Base-by-base conservation (phyloP, 2,888 invertebrate species). In the Lasioglossum lativentre region DNA sequence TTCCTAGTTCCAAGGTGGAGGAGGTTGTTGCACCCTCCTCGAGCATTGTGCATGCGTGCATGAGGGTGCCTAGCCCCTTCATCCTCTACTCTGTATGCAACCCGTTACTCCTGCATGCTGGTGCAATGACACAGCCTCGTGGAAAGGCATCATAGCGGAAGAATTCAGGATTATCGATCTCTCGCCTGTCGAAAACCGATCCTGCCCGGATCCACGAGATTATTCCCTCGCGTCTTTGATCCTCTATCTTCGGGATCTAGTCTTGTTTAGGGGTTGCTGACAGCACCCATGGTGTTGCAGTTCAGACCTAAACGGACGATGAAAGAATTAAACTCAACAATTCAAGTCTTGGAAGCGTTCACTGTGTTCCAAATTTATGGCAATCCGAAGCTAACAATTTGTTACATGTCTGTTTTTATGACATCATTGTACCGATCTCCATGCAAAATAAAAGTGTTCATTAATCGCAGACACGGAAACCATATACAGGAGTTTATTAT, bases 1-100 rank as follows among this genome's bases (percentile, higher is more conserved):
- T 82, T 88, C 82, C 79, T 88, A 83, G 86, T 82, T 59, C 83
- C 83, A 90, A 86, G 89, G 83, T 80, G 80, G 85, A 85, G 79
- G 81, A 91, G 91, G 91, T 91, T 91, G 90, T 59, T 59, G 59
- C 59, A 59, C 66, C 30, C 66, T 40, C 56, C 75, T 45, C 88
- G 81, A 78, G 80, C 87, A 90, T 86, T 89, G 86, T 87, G 91
- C 87, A 88, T 90, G 90, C 87, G 82, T 87, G 87, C 83, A 77
- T 82, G 85, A 90, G 90, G 90, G 90, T 90, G 89, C 85, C 86
- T 75, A 88, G 79, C 85, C 81, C 85, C 82, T 82, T 84, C 81
- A 38, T 84, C 82, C 80, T 83, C 71, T 80, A 79, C 78, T 87
- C 86, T 86, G 85, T 85, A 90, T 86, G 90, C 86, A 82, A 83